Conservation (phyloP, 2,888 invertebrate genomes). For the Prosapia bicincta region DNA sequence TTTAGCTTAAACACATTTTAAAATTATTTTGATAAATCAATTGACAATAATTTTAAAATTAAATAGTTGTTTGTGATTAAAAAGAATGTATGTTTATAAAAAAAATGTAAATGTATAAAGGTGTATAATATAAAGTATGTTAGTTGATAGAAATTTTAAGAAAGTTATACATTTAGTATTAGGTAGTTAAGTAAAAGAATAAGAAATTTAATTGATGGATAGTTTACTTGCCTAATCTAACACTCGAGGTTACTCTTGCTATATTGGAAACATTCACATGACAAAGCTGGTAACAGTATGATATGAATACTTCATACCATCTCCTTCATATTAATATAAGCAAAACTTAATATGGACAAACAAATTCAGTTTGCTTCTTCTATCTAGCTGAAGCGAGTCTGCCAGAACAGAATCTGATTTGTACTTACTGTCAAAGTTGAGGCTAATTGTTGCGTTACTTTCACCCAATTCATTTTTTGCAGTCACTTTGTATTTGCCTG, state of each 20-base stretch:
- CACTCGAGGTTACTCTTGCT: neutral
- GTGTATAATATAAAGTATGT: too few relatives aligned
- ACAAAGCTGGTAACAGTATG: neutral
- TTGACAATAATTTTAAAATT: too few relatives aligned
- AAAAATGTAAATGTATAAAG: too few relatives aligned
- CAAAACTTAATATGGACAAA: neutral
- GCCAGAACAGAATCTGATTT: slow-evolving; percentile 3
- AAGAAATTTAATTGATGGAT: neutral
- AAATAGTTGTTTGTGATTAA: too few relatives aligned
- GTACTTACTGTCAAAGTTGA: slow-evolving; percentile 97
- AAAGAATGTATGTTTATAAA: too few relatives aligned
- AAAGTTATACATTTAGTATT: neutral
- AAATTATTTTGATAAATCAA: too few relatives aligned
- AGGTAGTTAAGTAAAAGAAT: neutral
- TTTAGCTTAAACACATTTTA: too few relatives aligned
- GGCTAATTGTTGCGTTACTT: slow-evolving; percentile 94
- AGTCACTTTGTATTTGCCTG: slow-evolving; percentile 94
- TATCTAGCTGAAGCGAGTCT: neutral
- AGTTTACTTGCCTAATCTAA: neutral
- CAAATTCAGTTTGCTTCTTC: neutral
- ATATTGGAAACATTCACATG: neutral
- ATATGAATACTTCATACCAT: neutral
- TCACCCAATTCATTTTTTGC: slow-evolving; percentile 98
- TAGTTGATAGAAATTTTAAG: neutral
- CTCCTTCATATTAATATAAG: neutral